These are phyloP conservation scores for Melolontha melolontha DNA, from an alignment of 2,888 invertebrate species.

Conservation along the genomic window DNA sequence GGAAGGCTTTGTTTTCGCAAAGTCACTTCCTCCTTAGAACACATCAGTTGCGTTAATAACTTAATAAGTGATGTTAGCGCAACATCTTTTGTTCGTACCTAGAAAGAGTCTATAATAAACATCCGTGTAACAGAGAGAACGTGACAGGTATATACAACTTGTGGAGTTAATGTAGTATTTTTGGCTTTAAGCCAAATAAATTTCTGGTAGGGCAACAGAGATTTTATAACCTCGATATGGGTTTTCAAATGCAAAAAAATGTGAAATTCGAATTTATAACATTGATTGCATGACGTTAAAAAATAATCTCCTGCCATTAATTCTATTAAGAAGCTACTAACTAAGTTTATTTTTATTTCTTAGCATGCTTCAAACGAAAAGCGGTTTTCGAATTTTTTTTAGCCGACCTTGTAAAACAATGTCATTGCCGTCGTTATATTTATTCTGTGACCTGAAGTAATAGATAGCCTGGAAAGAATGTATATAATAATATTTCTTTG, in stretches of 20 bases:
- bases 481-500: neutral
- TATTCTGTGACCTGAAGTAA: neutral
- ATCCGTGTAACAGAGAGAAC: neutral
- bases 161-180: conserved; percentile 33
- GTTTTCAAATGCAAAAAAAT: conserved; percentile 8
- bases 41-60: too few species aligned
- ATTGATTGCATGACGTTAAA: conserved; percentile 14
- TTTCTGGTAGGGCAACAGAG: conserved; percentile 22
- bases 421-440: conserved; percentile 27
- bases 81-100: neutral
- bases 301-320: conserved; percentile 4
- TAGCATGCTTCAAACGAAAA: neutral
- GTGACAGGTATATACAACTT: conserved; percentile 36
- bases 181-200: conserved; percentile 31
- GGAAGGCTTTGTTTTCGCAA: too few species aligned
- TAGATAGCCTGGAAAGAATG: neutral
- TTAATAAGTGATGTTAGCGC: too few species aligned
- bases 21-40: too few species aligned
- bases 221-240: conserved; percentile 27
- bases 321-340: neutral
- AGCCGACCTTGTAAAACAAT: conserved; percentile 19
- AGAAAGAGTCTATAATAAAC: conserved; percentile 5
- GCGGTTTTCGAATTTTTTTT: conserved; percentile 2
- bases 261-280: neutral
- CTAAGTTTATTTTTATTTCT: conserved; percentile 1